Conservation (phyloP, 1,140 invertebrate species). For the Drosophila santomea region DNA sequence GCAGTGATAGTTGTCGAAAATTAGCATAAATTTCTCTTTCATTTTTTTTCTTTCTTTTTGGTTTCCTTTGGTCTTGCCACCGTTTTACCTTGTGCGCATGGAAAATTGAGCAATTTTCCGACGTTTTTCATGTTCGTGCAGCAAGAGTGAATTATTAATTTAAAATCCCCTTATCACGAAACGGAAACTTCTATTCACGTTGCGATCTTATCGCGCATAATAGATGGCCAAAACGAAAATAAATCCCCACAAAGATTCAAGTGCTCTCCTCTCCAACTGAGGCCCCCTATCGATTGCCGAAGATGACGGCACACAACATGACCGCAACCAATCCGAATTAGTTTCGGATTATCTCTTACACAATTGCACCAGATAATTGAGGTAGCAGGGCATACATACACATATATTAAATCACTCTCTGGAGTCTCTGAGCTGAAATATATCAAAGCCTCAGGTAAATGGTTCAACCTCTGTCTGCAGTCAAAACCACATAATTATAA, state of each 20-base stretch:
- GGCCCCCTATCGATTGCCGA: constrained; percentile 20
- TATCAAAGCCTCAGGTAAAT: constrained; percentile 39
- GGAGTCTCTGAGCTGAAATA: constrained; percentile 4
- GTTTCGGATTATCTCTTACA: constrained; percentile 39
- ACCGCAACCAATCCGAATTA: constrained; percentile 39
- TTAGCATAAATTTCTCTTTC: constrained; percentile 80
- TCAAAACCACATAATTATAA: constrained; percentile 40
- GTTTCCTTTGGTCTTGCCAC: constrained; percentile 9
- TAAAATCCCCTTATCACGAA: constrained; percentile 65
- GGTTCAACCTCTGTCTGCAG: constrained; percentile 19
- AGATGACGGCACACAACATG: constrained; percentile 37
- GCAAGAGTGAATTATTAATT: constrained; percentile 62
- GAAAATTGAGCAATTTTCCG: constrained; percentile 82
- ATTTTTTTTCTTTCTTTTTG: not conserved
- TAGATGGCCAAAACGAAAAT: constrained; percentile 47
- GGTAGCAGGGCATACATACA: constrained; percentile 5
- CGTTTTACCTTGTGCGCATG: constrained; percentile 57
- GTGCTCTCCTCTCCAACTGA: not conserved
- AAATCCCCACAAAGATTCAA: not conserved
- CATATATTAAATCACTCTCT: constrained; percentile 19
- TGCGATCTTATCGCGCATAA: constrained; percentile 59
- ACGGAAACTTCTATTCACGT: constrained; percentile 51
- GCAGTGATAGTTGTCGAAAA: constrained; percentile 74
- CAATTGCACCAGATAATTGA: constrained; percentile 42
- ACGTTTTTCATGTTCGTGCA: constrained; percentile 55